A percentile compares a stretch with the other conserved stretches of the same genome.
These are phyloP conservation scores for Danaus plexippus DNA, from an alignment of 1,140 invertebrate species.

Conservation along the genomic window DNA sequence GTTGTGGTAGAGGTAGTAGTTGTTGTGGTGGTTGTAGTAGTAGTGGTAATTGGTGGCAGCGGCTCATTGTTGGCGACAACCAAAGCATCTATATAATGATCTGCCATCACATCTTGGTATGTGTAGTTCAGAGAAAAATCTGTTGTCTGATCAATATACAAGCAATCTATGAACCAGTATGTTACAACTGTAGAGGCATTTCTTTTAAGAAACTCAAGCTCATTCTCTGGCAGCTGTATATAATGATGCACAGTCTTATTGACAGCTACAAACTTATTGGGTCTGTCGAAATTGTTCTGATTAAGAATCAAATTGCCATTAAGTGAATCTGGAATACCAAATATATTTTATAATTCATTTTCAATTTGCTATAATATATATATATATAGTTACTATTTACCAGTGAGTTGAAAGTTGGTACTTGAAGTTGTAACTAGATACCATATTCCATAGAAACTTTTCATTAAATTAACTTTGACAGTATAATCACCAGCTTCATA, in stretches of 20 bases:
- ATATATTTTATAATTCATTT: background rate
- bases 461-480: constrained; percentile 74
- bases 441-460: constrained; percentile 52
- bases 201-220: constrained; percentile 73
- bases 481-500: constrained; percentile 75
- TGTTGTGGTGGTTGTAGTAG: constrained; percentile 73
- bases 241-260: constrained; percentile 72
- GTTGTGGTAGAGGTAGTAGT: constrained; percentile 69
- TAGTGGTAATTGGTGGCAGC: constrained; percentile 74
- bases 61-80: constrained; percentile 78
- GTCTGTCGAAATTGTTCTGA: constrained; percentile 74
- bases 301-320: constrained; percentile 76
- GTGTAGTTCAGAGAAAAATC: constrained; percentile 75
- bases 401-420: constrained; percentile 73
- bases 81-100: constrained; percentile 79
- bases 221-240: constrained; percentile 73
- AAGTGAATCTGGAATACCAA: constrained; percentile 70
- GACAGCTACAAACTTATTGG: constrained; percentile 76
- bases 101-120: constrained; percentile 74
- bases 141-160: constrained; percentile 76
- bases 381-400: constrained; percentile 50
- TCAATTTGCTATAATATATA: constrained; percentile 4
- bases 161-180: constrained; percentile 86
- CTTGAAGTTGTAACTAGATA: constrained; percentile 51
- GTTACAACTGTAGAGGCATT: constrained; percentile 77